These are phyloP conservation scores for Pagetopsis macropterus DNA, from an alignment of 2,797 vertebrate genomes.

Conservation along the genomic window DNA sequence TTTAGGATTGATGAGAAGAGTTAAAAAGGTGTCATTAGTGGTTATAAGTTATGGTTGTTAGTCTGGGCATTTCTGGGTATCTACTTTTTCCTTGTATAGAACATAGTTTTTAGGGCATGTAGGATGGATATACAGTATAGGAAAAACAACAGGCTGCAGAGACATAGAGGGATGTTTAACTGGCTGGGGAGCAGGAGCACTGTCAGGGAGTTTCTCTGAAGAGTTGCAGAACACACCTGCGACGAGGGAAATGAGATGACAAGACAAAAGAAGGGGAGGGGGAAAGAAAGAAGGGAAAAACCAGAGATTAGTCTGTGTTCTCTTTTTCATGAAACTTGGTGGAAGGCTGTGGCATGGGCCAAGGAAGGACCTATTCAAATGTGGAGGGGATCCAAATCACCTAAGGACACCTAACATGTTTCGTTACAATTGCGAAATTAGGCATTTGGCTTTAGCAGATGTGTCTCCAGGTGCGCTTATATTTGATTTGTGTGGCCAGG, in stretches of 20 bases:
- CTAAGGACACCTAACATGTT: too few species aligned
- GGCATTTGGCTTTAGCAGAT: too few species aligned
- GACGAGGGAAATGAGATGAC: slow-evolving; percentile 22
- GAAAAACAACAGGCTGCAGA: slow-evolving; percentile 39
- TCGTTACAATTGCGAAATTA: too few species aligned
- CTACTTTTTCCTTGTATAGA: slow-evolving; percentile 36
- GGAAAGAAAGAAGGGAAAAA: slow-evolving; percentile 19
- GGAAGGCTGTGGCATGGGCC: too few species aligned
- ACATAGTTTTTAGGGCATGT: too few species aligned
- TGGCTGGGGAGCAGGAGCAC: slow-evolving; percentile 16
- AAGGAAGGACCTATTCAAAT: too few species aligned
- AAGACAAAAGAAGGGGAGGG: slow-evolving; percentile 3
- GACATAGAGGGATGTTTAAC: slow-evolving; percentile 23
- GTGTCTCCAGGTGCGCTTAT: too few species aligned
- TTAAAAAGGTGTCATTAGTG: slow-evolving; percentile 42
- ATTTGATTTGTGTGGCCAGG: neutral
- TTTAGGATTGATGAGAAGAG: slow-evolving; percentile 22
- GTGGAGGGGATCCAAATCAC: too few species aligned
- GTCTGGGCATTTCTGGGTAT: slow-evolving; percentile 22
- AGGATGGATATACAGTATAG: slow-evolving; percentile 14
- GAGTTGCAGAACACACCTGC: slow-evolving; percentile 65
- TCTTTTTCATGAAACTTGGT: neutral
- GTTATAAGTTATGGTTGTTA: slow-evolving; percentile 43
- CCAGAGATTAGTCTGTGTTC: neutral
- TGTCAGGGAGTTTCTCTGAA: slow-evolving; percentile 33